phyloP scores from a whole-genome alignment of 1,140 invertebrate genomes.

The Pseudomyrmex pallidus region DNA sequence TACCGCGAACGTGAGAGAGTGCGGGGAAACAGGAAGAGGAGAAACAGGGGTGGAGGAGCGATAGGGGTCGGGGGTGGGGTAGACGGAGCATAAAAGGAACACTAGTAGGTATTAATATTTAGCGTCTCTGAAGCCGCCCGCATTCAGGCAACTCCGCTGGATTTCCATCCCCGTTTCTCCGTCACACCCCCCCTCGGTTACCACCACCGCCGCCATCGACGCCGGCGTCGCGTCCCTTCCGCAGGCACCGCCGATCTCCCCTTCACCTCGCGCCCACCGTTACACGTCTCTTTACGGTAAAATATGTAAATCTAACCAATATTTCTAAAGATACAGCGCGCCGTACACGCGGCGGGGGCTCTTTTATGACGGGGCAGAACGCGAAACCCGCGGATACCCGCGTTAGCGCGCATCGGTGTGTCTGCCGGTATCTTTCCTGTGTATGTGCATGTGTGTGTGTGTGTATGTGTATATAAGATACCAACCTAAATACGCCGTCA shows the following conservation, averaged over 20 bases:
- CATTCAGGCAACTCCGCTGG: slow-evolving; percentile 80
- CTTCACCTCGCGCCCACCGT: slow-evolving; percentile 69
- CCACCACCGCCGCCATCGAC: slow-evolving; percentile 49
- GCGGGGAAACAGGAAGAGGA: slow-evolving; percentile 12
- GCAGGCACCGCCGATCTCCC: slow-evolving; percentile 74
- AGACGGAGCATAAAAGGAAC: slow-evolving; percentile 77
- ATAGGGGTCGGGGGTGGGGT: slow-evolving; percentile 58
- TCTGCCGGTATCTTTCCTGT: background rate
- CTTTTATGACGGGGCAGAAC: slow-evolving; percentile 80
- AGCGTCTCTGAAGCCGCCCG: slow-evolving; percentile 82
- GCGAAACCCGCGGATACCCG: slow-evolving; percentile 76
- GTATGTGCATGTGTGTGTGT: slow-evolving; percentile 1
- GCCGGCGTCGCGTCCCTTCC: slow-evolving; percentile 65
- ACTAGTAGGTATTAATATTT: slow-evolving; percentile 85
- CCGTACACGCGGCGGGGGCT: slow-evolving; percentile 68
- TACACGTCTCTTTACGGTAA: slow-evolving; percentile 81
- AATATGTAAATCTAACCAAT: slow-evolving; percentile 85
- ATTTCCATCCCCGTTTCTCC: slow-evolving; percentile 69
- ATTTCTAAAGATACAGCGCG: slow-evolving; percentile 82
- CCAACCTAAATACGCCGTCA: slow-evolving; percentile 68
- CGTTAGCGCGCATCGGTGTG: slow-evolving; percentile 60
- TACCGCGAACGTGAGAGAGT: slow-evolving; percentile 53
- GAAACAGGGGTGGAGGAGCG: slow-evolving; percentile 60
- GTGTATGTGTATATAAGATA: slow-evolving; percentile 47
- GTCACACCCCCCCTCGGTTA: slow-evolving; percentile 50